A percentile compares a stretch with the other conserved stretches of the same genome.
Evolutionary conservation across 2,888 invertebrate genomes (phyloP).

Genomic region (Villa cingulata): DNA sequence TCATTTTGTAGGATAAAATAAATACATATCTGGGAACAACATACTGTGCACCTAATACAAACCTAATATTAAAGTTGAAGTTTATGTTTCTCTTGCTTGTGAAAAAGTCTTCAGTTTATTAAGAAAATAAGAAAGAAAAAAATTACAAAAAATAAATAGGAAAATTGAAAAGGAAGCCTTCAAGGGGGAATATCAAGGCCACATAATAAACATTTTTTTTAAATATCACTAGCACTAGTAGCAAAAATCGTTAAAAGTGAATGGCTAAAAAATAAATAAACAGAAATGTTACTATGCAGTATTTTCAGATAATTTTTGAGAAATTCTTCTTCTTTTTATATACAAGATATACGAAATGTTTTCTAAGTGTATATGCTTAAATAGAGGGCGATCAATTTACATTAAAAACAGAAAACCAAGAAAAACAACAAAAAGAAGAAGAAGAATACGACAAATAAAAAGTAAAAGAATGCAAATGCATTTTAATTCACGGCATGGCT

Average conservation of each 20-base stretch:
- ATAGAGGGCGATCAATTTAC: not conserved
- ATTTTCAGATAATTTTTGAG: no score
- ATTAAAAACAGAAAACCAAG: not conserved
- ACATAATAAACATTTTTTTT: conserved; percentile 1
- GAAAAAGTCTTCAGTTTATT: not conserved
- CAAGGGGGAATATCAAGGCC: conserved; percentile 3
- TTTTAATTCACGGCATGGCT: not conserved
- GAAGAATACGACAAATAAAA: conserved; percentile 1
- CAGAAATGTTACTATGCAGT: no score
- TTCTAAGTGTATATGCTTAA: no score
- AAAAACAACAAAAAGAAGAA: not conserved
- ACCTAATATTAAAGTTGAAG: not conserved
- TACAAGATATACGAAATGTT: no score
- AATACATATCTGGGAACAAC: no score
- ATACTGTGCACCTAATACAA: no score
- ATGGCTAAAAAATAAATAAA: not conserved
- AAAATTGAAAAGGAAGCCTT: not conserved
- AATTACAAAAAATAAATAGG: not conserved
- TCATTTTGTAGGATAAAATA: no score
- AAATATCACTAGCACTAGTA: conserved; percentile 3
- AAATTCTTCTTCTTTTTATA: no score
- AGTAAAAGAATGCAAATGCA: conserved; percentile 5
- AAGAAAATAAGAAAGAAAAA: not conserved
- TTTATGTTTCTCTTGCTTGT: not conserved
- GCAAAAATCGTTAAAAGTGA: conserved; percentile 5